phyloP scores from a whole-genome alignment of 2,113 vertebrate species.

The Podarcis muralis region DNA sequence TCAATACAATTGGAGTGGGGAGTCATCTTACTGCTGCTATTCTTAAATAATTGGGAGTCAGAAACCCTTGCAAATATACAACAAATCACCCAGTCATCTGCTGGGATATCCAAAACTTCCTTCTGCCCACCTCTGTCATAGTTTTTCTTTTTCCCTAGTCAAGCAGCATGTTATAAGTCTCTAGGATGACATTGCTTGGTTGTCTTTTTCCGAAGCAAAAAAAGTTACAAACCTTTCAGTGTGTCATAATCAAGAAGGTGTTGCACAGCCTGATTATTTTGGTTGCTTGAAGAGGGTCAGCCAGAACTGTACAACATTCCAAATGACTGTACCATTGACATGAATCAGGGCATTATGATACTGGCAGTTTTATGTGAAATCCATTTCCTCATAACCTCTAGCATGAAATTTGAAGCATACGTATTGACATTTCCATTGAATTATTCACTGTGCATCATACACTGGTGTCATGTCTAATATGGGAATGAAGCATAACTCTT shows the following conservation, averaged over 20 bases:
- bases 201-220: too few species aligned
- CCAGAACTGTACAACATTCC: background rate
- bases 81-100: background rate
- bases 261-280: background rate
- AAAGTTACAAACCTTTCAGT: too few species aligned
- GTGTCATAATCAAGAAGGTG: background rate
- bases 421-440: background rate
- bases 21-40: background rate
- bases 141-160: background rate
- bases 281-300: background rate
- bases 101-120: background rate
- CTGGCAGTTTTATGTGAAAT: constrained; percentile 2
- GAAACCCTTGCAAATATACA: background rate
- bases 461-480: background rate
- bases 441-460: background rate
- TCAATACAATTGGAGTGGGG: background rate
- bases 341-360: background rate
- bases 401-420: background rate
- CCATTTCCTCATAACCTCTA: background rate
- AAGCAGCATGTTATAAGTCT: background rate
- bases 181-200: background rate
- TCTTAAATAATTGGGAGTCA: background rate
- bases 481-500: background rate
- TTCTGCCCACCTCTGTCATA: background rate
- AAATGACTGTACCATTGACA: background rate